Conservation (phyloP, 2,113 vertebrate genomes). For the Boleophthalmus pectinirostris region DNA sequence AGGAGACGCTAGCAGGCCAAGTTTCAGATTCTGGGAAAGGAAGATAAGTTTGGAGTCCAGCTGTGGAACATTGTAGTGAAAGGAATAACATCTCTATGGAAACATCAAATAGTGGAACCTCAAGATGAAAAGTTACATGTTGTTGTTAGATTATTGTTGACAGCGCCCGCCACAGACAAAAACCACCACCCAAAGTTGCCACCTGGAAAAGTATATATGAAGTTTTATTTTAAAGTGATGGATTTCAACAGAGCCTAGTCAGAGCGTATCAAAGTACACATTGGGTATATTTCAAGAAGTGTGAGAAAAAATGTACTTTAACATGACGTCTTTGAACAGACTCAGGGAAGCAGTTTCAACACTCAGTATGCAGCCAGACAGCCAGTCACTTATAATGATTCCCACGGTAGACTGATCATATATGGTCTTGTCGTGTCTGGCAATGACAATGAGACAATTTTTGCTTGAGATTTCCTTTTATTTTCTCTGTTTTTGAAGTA, state of each 20-base stretch:
- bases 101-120: no score
- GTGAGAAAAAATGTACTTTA: conserved; percentile 40
- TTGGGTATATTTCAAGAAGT: background rate
- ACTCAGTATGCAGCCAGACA: conserved; percentile 25
- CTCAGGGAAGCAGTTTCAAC: conserved; percentile 18
- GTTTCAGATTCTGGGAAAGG: no score
- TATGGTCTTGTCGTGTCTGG: background rate
- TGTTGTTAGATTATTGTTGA: no score
- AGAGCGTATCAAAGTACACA: conserved; percentile 6
- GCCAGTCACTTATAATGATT: conserved; percentile 40
- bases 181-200: background rate
- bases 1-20: no score
- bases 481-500: conserved; percentile 5
- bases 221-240: background rate
- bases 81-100: no score
- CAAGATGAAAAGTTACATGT: no score
- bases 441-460: background rate
- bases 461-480: conserved; percentile 12
- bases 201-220: background rate
- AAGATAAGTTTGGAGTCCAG: no score
- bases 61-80: no score
- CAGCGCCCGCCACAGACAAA: no score
- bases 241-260: background rate
- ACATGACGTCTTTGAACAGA: conserved; percentile 10
- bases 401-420: conserved; percentile 24